Base-by-base conservation (phyloP, 2,888 invertebrate genomes). In the Conomelus anceps region DNA sequence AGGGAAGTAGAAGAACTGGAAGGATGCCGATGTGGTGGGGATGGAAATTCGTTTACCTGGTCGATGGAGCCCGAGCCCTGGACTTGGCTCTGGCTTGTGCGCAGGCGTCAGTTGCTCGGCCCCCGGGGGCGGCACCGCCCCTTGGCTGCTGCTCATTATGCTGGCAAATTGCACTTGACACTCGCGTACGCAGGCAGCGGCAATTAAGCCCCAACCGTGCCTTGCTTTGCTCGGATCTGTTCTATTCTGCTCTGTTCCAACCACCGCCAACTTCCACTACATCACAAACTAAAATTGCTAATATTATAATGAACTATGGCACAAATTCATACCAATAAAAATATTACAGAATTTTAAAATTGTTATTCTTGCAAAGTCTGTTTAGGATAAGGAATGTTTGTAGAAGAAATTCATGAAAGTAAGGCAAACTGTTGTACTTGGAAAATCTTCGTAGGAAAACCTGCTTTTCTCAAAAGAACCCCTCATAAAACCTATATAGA, bases 31-130 rank as follows among this genome's bases (percentile, higher is more conserved):
- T 4, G 24, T 85, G 85, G 29, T 22, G 86, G 29, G 29, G 86
- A 86, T 24, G 86, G 26, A 86, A 86, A 86, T 86, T 86, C 86
- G 86, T 86, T 86, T 86, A 86, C 86, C 86, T 86, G 86, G 86
- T 86, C 86, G 86, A 86, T 86, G 86, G 86, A 86, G 86, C 86
- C 86, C n/a, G 29, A 17, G 86, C 63, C 63, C 63, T 63, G 26
- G 86, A 22, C 22, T 23, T n/a, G 29, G 86, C 86, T 20, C 20
- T 86, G 20, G n/a, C 22, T 34, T 34, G 7, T 63, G 86, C 86
- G 29, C 86, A 22, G 4, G 86, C 86, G 86, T 24, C 3, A n/a
- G 86, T 23, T 85, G 63, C 63, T 86, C 86, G 22, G 24, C 29
- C 86, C 86, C 86, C 63, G 63, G 63, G 86, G 86, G 86, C 86